Percentiles rank a stretch among this genome's conserved stretches.
phyloP scores from a whole-genome alignment of 2,113 vertebrate species.

The Reinhardtius hippoglossoides region DNA sequence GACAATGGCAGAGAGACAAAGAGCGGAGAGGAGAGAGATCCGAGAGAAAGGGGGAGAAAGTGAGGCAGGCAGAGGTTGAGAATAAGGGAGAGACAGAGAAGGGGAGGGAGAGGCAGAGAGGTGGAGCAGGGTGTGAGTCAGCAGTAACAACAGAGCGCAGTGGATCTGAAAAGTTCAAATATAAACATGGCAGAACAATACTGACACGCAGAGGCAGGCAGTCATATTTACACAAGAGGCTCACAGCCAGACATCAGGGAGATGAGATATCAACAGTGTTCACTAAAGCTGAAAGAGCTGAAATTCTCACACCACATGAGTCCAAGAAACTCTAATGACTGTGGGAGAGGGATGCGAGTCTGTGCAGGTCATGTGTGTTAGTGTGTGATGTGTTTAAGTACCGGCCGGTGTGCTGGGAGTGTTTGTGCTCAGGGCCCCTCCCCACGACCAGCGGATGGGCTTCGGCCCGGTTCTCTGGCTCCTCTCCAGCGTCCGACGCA shows the following conservation, averaged over 20 bases:
- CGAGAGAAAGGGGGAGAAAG: constrained; percentile 8
- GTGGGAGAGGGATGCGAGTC: not conserved
- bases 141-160: constrained; percentile 62
- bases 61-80: constrained; percentile 18
- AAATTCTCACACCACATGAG: not conserved
- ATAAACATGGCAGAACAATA: constrained; percentile 64
- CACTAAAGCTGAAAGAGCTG: constrained; percentile 17
- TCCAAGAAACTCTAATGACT: not conserved
- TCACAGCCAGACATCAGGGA: constrained; percentile 10
- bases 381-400: constrained; percentile 60
- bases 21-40: constrained; percentile 30
- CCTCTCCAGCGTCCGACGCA: constrained; percentile 89
- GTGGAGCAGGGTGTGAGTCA: constrained; percentile 75
- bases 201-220: constrained; percentile 71
- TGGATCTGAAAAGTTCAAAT: constrained; percentile 74
- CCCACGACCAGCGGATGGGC: constrained; percentile 93
- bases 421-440: constrained; percentile 84
- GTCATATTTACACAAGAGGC: constrained; percentile 50
- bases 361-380: constrained; percentile 5
- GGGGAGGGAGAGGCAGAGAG: constrained; percentile 30
- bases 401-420: constrained; percentile 80
- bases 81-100: constrained; percentile 1
- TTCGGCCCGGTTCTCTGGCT: constrained; percentile 88
- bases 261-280: constrained; percentile 34
- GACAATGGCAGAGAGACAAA: constrained; percentile 58